Base-by-base conservation (phyloP, 2,797 vertebrate genomes). In the Semaprochilodus insignis region DNA sequence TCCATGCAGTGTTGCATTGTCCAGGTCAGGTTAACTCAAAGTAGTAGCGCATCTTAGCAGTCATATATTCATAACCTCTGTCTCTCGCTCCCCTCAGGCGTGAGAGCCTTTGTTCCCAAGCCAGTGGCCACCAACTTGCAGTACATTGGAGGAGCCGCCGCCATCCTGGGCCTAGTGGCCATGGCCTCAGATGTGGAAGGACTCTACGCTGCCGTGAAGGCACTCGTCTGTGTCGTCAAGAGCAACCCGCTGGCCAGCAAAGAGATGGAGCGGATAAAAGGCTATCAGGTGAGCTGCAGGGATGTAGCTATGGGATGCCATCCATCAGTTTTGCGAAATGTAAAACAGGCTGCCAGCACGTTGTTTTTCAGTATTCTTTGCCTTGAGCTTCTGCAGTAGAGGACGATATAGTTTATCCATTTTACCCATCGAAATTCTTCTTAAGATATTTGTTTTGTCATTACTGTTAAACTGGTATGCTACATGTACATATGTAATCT, bases 111-210 rank as follows among this genome's bases (percentile, higher is more conserved):
- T 69, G 95, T 97, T 40, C 96, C 98, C 81, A 98, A 96, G 90
- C 98, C 97, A 5, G 98, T 99, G 73, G 98, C 98, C 90, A 98
- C 96, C 80, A 99, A 96, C 48, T 92, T 99, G 82, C 98, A 99
- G 90, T 99, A 98, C 74, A 96, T 97, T 13, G 98, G 98, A 10
- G 98, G 98, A 62, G 98, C 98, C 0, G 97, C 98, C 0, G 98
- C 98, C 91, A 99, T 99, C 91, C 89, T 99, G 88, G 98, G 98
- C 23, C 93, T 99, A 81, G 98, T 99, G 82, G 98, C 98, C 84
- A 99, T 99, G 98, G 98, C 98, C 25, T 98, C 97, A 0, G 98
- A 99, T 23, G 98, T 99, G 86, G 98, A 99, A 90, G 98, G 98
- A 10, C 88, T 99, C 8, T 99, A 99, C 31, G 98, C 98, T 0